Evolutionary conservation across 2,888 invertebrate species (phyloP), one percentile per base, ranked within the genome.

Genomic region (Gerris lacustris): DNA sequence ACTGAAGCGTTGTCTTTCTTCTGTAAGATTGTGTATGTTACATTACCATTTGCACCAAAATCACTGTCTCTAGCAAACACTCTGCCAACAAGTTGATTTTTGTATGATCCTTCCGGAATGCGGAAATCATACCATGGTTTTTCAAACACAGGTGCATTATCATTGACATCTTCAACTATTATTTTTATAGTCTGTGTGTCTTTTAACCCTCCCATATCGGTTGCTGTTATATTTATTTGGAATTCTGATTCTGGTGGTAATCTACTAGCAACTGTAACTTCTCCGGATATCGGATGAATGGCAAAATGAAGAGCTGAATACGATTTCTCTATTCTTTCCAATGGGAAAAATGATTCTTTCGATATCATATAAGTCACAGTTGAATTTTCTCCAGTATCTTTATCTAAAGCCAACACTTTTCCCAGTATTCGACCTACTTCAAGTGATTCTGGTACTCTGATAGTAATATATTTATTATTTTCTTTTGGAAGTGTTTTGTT

Each of bases 41-140:
- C 81, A 76, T 91, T 88, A 0, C 90, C 88, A 79, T 94, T 94
- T 75, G 85, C 84, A 0, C 91, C 92, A 77, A 86, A 89, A 80
- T 94, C 94, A 66, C 86, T 85, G 79, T 94, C 94, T 2, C 85
- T 85, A 0, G 94, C 93, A 74, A 88, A 85, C 7, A 94, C 86
- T 77, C 85, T 87, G 0, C 93, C 94, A 63, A 94, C 81, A 5
- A 88, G 85, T 74, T 85, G 85, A 75, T 86, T 83, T 0, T 86
- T 84, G 78, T 92, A 92, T 44, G 85, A 83, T 0, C 92, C 91
- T 81, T 94, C 94, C 69, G 88, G 85, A 0, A 91, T 85, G 77
- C 91, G 89, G 75, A 93, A 94, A 69, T 85, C 88, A 78, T 94
- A 94, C 87, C 88, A 90, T 0, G 90, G 86, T 75, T 91, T 90